Evolutionary conservation across 2,888 invertebrate genomes (phyloP).

Genomic region (Meliscaeva auricollis): DNA sequence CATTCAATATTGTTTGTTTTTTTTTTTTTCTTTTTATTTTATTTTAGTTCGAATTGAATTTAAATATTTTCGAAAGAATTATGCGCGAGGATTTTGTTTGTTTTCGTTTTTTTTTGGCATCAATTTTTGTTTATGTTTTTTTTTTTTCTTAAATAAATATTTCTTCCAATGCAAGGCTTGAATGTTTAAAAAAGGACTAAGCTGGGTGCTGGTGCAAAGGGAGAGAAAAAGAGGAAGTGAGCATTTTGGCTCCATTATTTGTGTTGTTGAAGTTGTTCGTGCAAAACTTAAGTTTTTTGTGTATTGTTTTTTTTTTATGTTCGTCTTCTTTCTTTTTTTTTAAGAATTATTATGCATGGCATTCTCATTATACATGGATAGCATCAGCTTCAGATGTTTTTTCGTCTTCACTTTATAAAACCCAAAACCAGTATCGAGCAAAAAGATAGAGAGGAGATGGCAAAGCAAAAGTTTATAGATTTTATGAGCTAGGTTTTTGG

Average conservation of each 20-base stretch:
- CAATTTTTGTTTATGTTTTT: constrained; percentile 7
- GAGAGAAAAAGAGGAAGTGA: constrained; percentile 41
- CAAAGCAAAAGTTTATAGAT: constrained; percentile 18
- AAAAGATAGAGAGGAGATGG: neutral
- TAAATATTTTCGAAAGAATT: constrained; percentile 49
- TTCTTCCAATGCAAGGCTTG: constrained; percentile 14
- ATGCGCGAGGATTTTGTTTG: constrained; percentile 63
- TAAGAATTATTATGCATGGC: constrained; percentile 62
- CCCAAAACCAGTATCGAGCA: neutral
- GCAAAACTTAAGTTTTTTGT: constrained; percentile 56
- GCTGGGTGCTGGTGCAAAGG: neutral
- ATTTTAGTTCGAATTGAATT: constrained; percentile 34
- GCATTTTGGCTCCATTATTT: constrained; percentile 70
- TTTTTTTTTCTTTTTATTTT: neutral
- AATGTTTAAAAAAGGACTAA: constrained; percentile 26
- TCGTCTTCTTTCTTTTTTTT: neutral
- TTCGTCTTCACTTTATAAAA: neutral
- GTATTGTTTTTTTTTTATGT: neutral
- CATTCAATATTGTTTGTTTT: constrained; percentile 3
- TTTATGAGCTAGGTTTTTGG: constrained; percentile 31
- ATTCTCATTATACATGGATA: constrained; percentile 52
- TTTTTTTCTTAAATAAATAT: constrained; percentile 35
- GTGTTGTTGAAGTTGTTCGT: constrained; percentile 68
- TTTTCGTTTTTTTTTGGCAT: constrained; percentile 49
- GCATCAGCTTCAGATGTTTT: neutral